Conservation (phyloP, 2,797 vertebrate genomes). For the Thaleichthys pacificus region DNA sequence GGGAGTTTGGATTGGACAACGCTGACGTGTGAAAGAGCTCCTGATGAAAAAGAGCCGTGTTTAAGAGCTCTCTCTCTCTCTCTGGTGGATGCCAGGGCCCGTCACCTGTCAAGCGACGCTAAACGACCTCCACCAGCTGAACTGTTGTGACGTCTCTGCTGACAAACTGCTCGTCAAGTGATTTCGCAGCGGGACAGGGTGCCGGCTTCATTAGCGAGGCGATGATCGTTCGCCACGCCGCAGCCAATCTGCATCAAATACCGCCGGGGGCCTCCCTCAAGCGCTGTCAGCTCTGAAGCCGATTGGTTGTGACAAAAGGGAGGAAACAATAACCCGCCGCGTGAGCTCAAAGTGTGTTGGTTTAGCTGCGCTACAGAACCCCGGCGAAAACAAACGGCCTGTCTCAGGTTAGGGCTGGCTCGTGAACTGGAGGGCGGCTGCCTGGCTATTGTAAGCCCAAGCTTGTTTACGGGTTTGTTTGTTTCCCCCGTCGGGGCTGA, state of each 20-base stretch:
- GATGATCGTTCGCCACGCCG: constrained; percentile 50
- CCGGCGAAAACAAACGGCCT: constrained; percentile 57
- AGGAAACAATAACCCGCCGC: constrained; percentile 59
- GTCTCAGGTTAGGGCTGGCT: constrained; percentile 65
- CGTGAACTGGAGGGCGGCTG: constrained; percentile 56
- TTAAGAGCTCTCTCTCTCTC: constrained; percentile 10
- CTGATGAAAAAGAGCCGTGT: constrained; percentile 34
- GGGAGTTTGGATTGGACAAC: constrained; percentile 45
- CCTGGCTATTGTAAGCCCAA: constrained; percentile 35
- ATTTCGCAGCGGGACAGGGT: constrained; percentile 37
- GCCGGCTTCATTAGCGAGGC: constrained; percentile 46
- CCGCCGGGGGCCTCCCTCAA: constrained; percentile 45
- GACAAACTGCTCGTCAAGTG: constrained; percentile 45
- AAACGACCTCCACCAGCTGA: constrained; percentile 35
- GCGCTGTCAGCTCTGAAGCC: constrained; percentile 46
- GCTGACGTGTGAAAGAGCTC: constrained; percentile 27
- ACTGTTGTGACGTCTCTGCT: constrained; percentile 48
- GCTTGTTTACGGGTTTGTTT: constrained; percentile 57
- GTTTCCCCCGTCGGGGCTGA: constrained; percentile 45
- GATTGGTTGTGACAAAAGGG: constrained; percentile 68
- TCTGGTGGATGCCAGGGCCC: constrained; percentile 29
- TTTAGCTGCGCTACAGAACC: constrained; percentile 62
- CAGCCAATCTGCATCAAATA: constrained; percentile 61
- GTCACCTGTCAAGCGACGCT: constrained; percentile 46
- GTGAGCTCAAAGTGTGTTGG: constrained; percentile 60